Conservation (phyloP, 2,888 invertebrate species). For the Lithophane ornitopus region DNA sequence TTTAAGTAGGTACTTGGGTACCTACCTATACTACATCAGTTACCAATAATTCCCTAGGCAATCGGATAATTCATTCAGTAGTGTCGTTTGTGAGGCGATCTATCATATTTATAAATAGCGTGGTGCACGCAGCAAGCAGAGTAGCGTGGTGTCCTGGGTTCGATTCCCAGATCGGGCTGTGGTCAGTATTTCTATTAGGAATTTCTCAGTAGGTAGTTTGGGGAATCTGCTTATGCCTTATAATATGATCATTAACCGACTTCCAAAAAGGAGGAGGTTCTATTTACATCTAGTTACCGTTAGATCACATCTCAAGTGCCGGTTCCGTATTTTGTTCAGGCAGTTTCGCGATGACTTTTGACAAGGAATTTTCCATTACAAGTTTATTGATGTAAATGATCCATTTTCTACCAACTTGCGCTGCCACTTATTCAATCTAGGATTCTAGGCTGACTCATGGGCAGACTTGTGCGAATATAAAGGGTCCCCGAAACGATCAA, state of each 20-base stretch:
- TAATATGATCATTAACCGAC: not conserved
- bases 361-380: not conserved
- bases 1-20: not conserved
- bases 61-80: conserved; percentile 8
- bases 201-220: not conserved
- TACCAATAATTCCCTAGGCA: not conserved
- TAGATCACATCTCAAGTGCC: not conserved
- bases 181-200: too few relatives aligned
- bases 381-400: conserved; percentile 19
- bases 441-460: conserved; percentile 11
- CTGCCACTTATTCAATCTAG: conserved; percentile 41
- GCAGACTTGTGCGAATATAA: too few relatives aligned
- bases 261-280: too few relatives aligned
- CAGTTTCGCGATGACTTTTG: conserved; percentile 1
- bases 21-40: not conserved
- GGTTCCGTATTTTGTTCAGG: too few relatives aligned
- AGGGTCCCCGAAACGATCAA: too few relatives aligned
- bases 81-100: not conserved
- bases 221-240: not conserved
- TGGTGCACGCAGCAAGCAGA: too few relatives aligned
- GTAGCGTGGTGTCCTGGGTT: not conserved
- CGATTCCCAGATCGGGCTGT: not conserved
- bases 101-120: conserved; percentile 14
- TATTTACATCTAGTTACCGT: not conserved
- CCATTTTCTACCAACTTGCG: conserved; percentile 15